A percentile compares a stretch with the other conserved stretches of the same genome.
Evolutionary conservation across 1,140 invertebrate genomes (phyloP).

Genomic region (Mizuhopecten yessoensis): DNA sequence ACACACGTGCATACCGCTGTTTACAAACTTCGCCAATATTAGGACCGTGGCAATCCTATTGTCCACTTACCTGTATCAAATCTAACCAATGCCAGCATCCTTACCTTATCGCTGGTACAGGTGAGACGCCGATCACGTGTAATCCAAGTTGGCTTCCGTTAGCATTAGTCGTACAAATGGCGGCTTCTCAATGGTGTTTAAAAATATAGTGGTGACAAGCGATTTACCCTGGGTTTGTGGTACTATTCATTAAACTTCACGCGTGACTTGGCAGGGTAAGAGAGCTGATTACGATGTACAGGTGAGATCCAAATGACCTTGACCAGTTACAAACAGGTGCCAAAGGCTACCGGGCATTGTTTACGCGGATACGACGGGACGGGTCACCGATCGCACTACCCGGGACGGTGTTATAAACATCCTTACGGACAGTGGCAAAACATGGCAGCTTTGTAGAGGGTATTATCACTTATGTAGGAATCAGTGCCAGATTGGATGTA

Average conservation of each 20-base stretch:
- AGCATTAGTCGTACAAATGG: too few relatives aligned
- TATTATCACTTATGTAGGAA: not conserved
- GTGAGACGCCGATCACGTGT: too few relatives aligned
- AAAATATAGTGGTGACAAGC: not conserved
- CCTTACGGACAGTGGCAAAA: not conserved
- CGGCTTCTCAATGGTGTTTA: too few relatives aligned
- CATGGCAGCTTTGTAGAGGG: not conserved
- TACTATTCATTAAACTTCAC: not conserved
- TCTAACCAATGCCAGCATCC: too few relatives aligned
- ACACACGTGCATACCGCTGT: too few relatives aligned
- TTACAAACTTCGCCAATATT: too few relatives aligned
- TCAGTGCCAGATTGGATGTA: not conserved
- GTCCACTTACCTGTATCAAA: too few relatives aligned
- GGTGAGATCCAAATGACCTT: not conserved
- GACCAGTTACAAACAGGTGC: constrained; percentile 21
- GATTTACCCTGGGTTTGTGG: not conserved
- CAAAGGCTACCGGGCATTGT: not conserved
- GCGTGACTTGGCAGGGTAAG: not conserved
- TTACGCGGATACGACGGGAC: not conserved
- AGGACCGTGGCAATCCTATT: too few relatives aligned
- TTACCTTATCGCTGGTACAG: too few relatives aligned
- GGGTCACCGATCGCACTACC: not conserved
- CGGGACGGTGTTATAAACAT: not conserved
- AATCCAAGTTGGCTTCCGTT: too few relatives aligned
- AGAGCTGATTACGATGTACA: constrained; percentile 10